phyloP scores from a whole-genome alignment of 1,140 invertebrate species.

The Drosophila obscura region DNA sequence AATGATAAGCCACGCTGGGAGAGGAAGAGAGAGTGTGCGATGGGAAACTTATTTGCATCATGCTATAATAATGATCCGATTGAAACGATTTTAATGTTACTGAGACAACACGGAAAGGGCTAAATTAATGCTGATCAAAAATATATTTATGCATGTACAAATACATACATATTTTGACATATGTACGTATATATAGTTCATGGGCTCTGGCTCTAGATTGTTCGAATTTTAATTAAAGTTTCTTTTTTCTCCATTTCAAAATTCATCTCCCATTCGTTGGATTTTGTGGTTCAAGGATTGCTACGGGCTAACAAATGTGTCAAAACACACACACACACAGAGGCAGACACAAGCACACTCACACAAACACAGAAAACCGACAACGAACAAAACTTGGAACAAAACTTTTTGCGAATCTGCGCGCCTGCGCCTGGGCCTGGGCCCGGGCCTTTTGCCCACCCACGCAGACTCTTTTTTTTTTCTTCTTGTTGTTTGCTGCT shows the following conservation, averaged over 20 bases:
- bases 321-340: constrained; percentile 36
- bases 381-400: not conserved
- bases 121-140: too few species aligned
- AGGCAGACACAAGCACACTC: not conserved
- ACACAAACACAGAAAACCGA: constrained; percentile 25
- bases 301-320: constrained; percentile 34
- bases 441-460: constrained; percentile 51
- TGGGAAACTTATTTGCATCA: too few species aligned
- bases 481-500: constrained; percentile 15
- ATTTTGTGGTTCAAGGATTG: not conserved
- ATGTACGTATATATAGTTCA: too few species aligned
- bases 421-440: constrained; percentile 31
- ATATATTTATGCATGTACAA: too few species aligned
- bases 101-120: too few species aligned
- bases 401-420: constrained; percentile 7
- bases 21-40: too few species aligned
- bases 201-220: not conserved
- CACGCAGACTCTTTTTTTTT: constrained; percentile 46
- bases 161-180: too few species aligned
- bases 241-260: too few species aligned
- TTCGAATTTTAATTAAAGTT: too few species aligned
- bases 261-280: too few species aligned
- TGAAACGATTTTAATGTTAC: too few species aligned
- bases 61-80: not conserved
- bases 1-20: too few species aligned